Evolutionary conservation across 2,888 invertebrate genomes (phyloP), one percentile per base, ranked within the genome.

Genomic region (Euproctis similis): DNA sequence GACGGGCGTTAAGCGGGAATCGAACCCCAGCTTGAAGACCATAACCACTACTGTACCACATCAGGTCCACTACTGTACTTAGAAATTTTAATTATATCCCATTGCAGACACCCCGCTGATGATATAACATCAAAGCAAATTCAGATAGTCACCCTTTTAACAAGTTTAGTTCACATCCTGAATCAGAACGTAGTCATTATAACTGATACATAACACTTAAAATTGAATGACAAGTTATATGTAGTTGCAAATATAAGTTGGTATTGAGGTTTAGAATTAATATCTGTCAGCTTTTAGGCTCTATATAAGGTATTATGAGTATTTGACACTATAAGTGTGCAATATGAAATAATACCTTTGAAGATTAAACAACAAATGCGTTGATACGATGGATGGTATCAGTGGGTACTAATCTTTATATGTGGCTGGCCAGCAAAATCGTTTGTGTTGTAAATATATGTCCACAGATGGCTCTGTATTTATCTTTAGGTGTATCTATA

Each of bases 281-380:
- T 77, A 75, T 66, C 59, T 59, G 62, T 52, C 65, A 60, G 67
- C 62, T 73, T 67, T 64, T 54, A 51, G 59, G 47, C 54, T 54
- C 61, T 59, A 57, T 53, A 54, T 52, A 43, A 37, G 35, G 47
- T 53, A 47, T 64, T 67, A 61, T 59, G 59, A 62, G 55, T 54
- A 65, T 70, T 71, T 68, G 73, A 77, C 72, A 72, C 75, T 66
- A 51, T 48, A 67, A 75, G 72, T 70, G 77, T 72, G 68, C 57
- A 47, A 59, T 64, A 63, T 62, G 51, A 54, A 46, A 51, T 51
- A 51, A 42, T 46, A 49, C 45, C 61, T 67, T 75, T 76, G 70
- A 68, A 55, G 70, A 70, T 69, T 70, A 50, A 19, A 30, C 33
- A 40, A 24, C 31, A 43, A 50, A 48, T 46, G 33, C 42, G 25